Percentiles rank a stretch among this genome's conserved stretches.
Conservation (phyloP, 2,888 invertebrate species). For the Lucinisca nassula region DNA sequence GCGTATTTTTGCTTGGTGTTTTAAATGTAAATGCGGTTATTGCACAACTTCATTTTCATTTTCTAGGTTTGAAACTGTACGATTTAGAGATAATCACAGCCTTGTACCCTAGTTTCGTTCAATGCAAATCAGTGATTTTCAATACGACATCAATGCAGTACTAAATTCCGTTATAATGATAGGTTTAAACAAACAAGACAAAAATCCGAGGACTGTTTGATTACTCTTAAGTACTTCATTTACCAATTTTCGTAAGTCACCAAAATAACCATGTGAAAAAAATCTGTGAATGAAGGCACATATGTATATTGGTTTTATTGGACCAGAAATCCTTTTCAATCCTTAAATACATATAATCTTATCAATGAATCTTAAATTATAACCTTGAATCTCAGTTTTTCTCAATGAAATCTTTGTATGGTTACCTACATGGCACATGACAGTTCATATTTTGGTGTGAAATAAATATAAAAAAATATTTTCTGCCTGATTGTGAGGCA, state of each 20-base stretch:
- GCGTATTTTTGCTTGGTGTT: too few relatives aligned
- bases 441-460: too few relatives aligned
- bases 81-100: background rate
- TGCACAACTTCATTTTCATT: background rate
- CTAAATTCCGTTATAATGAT: constrained; percentile 10
- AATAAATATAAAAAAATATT: too few relatives aligned
- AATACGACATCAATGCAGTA: background rate
- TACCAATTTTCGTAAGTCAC: constrained; percentile 8
- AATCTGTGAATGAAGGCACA: background rate
- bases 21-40: too few relatives aligned
- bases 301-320: background rate
- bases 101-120: background rate
- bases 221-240: background rate
- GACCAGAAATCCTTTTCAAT: too few relatives aligned
- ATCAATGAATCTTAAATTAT: too few relatives aligned
- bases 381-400: too few relatives aligned
- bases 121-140: background rate
- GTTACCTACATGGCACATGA: too few relatives aligned
- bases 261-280: background rate
- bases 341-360: too few relatives aligned
- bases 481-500: too few relatives aligned
- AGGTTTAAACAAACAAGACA: constrained; percentile 1
- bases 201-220: background rate
- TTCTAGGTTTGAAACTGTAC: background rate
- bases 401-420: too few relatives aligned